A percentile compares a stretch with the other conserved stretches of the same genome.
Evolutionary conservation across 2,113 vertebrate species (phyloP).

Genomic region (Proterorhinus semilunaris): DNA sequence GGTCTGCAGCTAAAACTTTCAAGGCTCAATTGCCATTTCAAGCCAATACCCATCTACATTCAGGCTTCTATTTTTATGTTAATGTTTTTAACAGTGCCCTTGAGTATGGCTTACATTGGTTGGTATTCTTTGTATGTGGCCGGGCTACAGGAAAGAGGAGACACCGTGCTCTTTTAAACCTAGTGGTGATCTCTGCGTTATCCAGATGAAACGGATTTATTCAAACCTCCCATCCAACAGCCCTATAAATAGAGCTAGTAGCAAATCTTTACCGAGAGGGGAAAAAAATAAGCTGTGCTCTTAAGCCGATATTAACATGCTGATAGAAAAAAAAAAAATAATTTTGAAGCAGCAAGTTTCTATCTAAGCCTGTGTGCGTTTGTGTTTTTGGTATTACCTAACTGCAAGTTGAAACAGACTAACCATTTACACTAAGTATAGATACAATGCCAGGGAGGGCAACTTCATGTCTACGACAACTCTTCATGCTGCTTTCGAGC

Average conservation of each 20-base stretch:
- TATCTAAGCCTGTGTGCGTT: conserved; percentile 19
- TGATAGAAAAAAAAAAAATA: conserved; percentile 67
- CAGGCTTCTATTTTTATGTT: conserved; percentile 11
- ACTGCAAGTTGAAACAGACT: not conserved
- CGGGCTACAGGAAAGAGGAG: conserved; percentile 46
- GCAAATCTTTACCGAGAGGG: conserved; percentile 66
- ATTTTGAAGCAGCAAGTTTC: conserved; percentile 44
- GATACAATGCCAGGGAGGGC: not conserved
- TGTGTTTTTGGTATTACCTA: not conserved
- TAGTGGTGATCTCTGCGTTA: conserved; percentile 70
- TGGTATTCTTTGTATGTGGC: conserved; percentile 57
- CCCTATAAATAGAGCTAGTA: conserved; percentile 73
- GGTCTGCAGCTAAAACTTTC: conserved; percentile 47
- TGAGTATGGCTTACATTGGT: conserved; percentile 62
- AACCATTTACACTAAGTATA: not conserved
- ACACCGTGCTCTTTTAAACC: conserved; percentile 71
- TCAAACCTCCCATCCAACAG: conserved; percentile 70
- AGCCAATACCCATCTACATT: conserved; percentile 33
- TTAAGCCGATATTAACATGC: conserved; percentile 79
- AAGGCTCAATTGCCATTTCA: conserved; percentile 49
- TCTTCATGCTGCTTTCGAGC: not conserved
- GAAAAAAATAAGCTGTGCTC: conserved; percentile 65
- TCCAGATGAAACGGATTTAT: conserved; percentile 78
- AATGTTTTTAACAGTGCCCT: conserved; percentile 64
- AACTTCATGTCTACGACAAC: not conserved